Evolutionary conservation across 2,888 invertebrate species (phyloP).

Genomic region (Hypomecis atomaria): DNA sequence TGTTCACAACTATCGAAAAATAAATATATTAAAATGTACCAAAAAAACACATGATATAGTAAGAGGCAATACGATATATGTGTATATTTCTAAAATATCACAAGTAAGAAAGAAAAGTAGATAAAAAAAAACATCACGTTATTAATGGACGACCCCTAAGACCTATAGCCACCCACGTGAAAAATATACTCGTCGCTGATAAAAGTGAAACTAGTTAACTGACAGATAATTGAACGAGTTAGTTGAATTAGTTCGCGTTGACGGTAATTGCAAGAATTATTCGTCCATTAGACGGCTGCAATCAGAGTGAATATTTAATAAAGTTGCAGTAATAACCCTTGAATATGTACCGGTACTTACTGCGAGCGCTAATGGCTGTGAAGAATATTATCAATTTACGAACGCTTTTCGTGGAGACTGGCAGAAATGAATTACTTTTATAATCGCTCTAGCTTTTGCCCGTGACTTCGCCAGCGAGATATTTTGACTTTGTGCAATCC

Average conservation of each 20-base stretch:
- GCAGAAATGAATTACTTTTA: too few relatives aligned
- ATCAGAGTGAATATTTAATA: constrained; percentile 37
- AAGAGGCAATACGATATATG: too few relatives aligned
- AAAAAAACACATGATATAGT: too few relatives aligned
- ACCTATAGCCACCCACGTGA: constrained; percentile 16
- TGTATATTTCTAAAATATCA: too few relatives aligned
- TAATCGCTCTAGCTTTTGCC: too few relatives aligned
- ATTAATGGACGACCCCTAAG: too few relatives aligned
- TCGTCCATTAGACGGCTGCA: constrained; percentile 33
- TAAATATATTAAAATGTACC: too few relatives aligned
- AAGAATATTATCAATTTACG: not conserved
- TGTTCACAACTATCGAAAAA: too few relatives aligned
- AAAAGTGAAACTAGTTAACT: constrained; percentile 40
- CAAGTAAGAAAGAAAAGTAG: too few relatives aligned
- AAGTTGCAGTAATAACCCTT: constrained; percentile 31
- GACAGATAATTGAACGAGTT: constrained; percentile 25
- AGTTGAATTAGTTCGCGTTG: constrained; percentile 22
- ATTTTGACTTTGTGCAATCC: too few relatives aligned
- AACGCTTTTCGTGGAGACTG: not conserved
- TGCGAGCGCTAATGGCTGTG: not conserved
- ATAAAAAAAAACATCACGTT: too few relatives aligned
- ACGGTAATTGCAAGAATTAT: constrained; percentile 41
- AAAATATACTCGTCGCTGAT: constrained; percentile 13
- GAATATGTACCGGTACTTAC: constrained; percentile 4
- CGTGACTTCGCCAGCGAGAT: too few relatives aligned